Evolutionary conservation across 2,797 vertebrate species (phyloP).

Genomic region (Amazona finschi): DNA sequence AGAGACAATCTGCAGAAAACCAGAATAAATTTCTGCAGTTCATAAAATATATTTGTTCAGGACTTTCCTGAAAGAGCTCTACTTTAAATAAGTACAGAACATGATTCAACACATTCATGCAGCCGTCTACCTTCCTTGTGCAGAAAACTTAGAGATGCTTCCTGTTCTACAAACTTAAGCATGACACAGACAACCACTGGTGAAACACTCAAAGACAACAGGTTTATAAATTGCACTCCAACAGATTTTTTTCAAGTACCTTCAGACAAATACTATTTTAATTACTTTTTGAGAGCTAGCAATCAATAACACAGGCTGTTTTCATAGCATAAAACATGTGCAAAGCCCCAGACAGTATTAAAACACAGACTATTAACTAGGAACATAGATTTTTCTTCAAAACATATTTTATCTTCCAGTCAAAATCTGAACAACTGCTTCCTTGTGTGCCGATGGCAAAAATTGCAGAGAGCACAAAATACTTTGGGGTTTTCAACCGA

Average conservation of each 20-base stretch:
- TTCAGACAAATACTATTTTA: not conserved
- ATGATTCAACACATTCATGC: not conserved
- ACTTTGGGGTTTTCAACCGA: not conserved
- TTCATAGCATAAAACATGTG: not conserved
- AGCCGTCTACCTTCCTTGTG: not conserved
- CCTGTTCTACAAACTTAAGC: not conserved
- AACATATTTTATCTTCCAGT: not conserved
- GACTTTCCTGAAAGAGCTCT: not conserved
- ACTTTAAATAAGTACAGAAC: not conserved
- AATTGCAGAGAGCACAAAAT: not conserved
- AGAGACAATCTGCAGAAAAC: not conserved
- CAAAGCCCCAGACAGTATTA: not conserved
- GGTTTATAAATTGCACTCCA: not conserved
- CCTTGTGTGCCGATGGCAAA: not conserved
- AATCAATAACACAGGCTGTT: not conserved
- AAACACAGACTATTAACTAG: not conserved
- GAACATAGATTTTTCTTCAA: not conserved
- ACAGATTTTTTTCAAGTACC: not conserved
- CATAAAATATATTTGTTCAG: not conserved
- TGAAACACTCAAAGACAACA: not conserved
- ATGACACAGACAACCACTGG: not conserved
- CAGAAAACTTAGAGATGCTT: not conserved
- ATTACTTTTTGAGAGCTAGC: not conserved
- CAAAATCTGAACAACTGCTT: not conserved
- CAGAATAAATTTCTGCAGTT: not conserved